phyloP scores from a whole-genome alignment of 2,888 invertebrate species.

The Celastrina argiolus region DNA sequence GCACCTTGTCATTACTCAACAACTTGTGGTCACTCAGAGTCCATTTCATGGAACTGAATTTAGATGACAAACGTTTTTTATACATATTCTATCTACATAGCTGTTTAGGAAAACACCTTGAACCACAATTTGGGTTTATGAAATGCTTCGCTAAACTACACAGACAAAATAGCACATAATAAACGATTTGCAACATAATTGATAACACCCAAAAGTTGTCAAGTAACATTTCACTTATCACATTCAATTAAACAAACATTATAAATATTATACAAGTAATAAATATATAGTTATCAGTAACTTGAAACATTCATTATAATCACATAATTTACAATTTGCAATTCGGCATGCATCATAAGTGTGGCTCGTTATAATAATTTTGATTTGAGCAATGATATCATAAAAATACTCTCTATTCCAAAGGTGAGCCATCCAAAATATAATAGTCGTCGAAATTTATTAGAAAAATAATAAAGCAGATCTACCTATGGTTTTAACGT shows the following conservation, averaged over 20 bases:
- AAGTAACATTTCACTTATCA: slow-evolving; percentile 63
- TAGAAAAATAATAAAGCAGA: slow-evolving; percentile 71
- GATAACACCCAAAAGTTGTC: slow-evolving; percentile 54
- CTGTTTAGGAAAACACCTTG: not conserved
- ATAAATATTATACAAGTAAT: slow-evolving; percentile 43
- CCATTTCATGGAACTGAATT: slow-evolving; percentile 28
- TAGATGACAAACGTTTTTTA: not conserved
- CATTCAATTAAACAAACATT: slow-evolving; percentile 57
- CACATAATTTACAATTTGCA: slow-evolving; percentile 58
- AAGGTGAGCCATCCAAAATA: slow-evolving; percentile 74
- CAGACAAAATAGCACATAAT: not conserved
- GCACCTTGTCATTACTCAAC: slow-evolving; percentile 63
- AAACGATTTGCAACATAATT: slow-evolving; percentile 27
- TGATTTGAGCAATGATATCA: slow-evolving; percentile 70
- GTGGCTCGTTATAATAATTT: slow-evolving; percentile 70
- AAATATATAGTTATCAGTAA: slow-evolving; percentile 55
- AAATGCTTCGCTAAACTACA: not conserved
- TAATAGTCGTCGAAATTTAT: slow-evolving; percentile 63
- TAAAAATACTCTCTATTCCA: slow-evolving; percentile 66
- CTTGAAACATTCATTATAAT: slow-evolving; percentile 59
- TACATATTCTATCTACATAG: not conserved
- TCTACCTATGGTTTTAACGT: slow-evolving; percentile 70
- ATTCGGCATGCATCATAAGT: slow-evolving; percentile 63
- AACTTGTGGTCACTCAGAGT: slow-evolving; percentile 48
- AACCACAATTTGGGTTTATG: not conserved